Conservation (phyloP, 1,140 invertebrate species). For the Temnothorax nylanderi region DNA sequence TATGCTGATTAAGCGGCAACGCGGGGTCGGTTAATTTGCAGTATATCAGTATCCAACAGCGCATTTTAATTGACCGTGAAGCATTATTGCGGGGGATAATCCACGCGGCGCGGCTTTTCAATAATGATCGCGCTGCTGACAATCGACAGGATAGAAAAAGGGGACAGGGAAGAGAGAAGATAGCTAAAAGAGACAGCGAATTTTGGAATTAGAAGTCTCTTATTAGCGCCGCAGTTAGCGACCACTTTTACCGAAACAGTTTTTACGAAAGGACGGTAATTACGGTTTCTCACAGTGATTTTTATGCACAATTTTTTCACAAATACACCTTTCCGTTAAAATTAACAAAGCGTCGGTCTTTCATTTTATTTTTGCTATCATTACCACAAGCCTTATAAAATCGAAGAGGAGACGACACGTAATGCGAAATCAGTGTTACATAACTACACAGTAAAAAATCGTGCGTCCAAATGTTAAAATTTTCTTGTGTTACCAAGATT, state of each 20-base stretch:
- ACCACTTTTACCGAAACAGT: background rate
- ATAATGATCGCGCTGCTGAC: slow-evolving; percentile 49
- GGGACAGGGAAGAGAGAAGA: background rate
- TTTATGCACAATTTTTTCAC: slow-evolving; percentile 7
- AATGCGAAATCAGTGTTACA: slow-evolving; percentile 12
- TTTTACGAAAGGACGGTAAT: slow-evolving; percentile 29
- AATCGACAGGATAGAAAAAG: slow-evolving; percentile 18
- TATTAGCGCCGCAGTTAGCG: slow-evolving; percentile 4
- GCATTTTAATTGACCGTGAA: slow-evolving; percentile 75
- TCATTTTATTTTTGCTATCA: slow-evolving; percentile 1
- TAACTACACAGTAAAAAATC: too few species aligned
- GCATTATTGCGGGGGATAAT: slow-evolving; percentile 72
- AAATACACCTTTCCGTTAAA: background rate
- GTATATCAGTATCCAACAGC: slow-evolving; percentile 76
- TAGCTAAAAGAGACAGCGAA: background rate
- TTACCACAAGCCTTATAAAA: background rate
- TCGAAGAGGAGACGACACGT: background rate
- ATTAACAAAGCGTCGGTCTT: background rate
- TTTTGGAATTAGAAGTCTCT: background rate
- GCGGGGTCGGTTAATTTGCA: slow-evolving; percentile 74
- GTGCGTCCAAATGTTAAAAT: too few species aligned
- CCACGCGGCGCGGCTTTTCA: slow-evolving; percentile 65
- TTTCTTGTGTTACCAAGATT: too few species aligned
- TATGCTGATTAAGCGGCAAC: slow-evolving; percentile 76
- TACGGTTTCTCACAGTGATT: background rate